These are phyloP conservation scores for Poecilobothrus nobilitatus DNA, from an alignment of 2,888 invertebrate species.

Conservation along the genomic window DNA sequence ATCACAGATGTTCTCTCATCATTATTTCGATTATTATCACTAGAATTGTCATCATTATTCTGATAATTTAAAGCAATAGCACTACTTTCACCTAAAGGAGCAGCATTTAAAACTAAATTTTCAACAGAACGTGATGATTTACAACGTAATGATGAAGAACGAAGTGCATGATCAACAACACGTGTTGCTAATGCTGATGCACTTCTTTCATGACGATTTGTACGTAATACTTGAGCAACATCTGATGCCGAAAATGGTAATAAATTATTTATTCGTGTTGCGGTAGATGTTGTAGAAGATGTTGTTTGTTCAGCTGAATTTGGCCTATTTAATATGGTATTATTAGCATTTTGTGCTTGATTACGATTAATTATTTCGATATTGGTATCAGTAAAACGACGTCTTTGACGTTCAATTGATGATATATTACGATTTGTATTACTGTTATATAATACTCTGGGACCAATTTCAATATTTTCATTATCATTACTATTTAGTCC, in stretches of 20 bases:
- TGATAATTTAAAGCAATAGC: constrained; percentile 27
- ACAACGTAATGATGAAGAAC: constrained; percentile 19
- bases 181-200: constrained; percentile 23
- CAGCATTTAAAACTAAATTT: constrained; percentile 38
- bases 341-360: constrained; percentile 13
- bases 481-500: constrained; percentile 19
- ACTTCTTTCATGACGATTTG: constrained; percentile 26
- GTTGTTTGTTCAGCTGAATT: constrained; percentile 20
- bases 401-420: constrained; percentile 32
- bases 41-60: constrained; percentile 20
- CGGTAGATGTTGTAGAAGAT: constrained; percentile 19
- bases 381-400: constrained; percentile 17
- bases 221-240: constrained; percentile 38
- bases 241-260: constrained; percentile 34
- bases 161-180: constrained; percentile 22
- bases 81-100: constrained; percentile 37
- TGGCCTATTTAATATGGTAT: constrained; percentile 9
- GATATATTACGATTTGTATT: constrained; percentile 32
- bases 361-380: constrained; percentile 15
- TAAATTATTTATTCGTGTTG: constrained; percentile 8
- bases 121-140: constrained; percentile 36
- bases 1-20: constrained; percentile 39
- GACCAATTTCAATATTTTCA: constrained; percentile 31
- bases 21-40: constrained; percentile 23
- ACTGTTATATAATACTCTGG: constrained; percentile 26